Evolutionary conservation across 2,888 invertebrate species (phyloP).

Genomic region (Microdon myrmicae): DNA sequence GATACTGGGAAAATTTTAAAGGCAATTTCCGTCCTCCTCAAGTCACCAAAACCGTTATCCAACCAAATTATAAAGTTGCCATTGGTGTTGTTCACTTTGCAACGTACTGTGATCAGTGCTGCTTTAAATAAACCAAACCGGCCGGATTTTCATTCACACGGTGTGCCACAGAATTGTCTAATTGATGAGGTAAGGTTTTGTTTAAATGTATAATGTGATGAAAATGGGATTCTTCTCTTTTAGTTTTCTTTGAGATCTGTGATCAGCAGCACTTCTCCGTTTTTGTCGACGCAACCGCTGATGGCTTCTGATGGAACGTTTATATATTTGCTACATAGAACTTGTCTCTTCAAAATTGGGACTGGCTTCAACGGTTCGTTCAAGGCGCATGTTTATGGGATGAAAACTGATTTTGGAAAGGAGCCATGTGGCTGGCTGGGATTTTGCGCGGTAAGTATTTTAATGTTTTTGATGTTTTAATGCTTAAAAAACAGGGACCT

Average conservation of each 20-base stretch:
- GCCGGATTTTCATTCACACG: slow-evolving; percentile 90
- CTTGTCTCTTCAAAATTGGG: slow-evolving; percentile 91
- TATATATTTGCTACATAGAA: slow-evolving; percentile 86
- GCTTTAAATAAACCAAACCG: slow-evolving; percentile 84
- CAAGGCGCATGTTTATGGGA: slow-evolving; percentile 87
- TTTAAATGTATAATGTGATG: slow-evolving; percentile 55
- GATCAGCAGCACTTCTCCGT: slow-evolving; percentile 68
- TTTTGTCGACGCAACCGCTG: slow-evolving; percentile 68
- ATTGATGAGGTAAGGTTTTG: slow-evolving; percentile 71
- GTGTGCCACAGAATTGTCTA: slow-evolving; percentile 81
- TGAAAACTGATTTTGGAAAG: slow-evolving; percentile 84
- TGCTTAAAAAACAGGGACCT: neutral
- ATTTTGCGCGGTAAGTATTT: slow-evolving; percentile 78
- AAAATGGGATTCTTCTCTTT: neutral
- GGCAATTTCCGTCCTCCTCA: slow-evolving; percentile 86
- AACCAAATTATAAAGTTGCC: slow-evolving; percentile 88
- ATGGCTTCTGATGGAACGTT: slow-evolving; percentile 91
- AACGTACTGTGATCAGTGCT: slow-evolving; percentile 89
- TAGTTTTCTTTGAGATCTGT: slow-evolving; percentile 64
- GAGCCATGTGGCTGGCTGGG: slow-evolving; percentile 87
- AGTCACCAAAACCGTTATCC: slow-evolving; percentile 82
- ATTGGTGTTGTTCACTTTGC: slow-evolving; percentile 82
- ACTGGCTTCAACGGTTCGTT: slow-evolving; percentile 94
- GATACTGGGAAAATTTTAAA: slow-evolving; percentile 90
- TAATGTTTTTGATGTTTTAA: slow-evolving; percentile 7